These are phyloP conservation scores for Stegana nigrithorax DNA, from an alignment of 2,888 invertebrate genomes.

Conservation along the genomic window DNA sequence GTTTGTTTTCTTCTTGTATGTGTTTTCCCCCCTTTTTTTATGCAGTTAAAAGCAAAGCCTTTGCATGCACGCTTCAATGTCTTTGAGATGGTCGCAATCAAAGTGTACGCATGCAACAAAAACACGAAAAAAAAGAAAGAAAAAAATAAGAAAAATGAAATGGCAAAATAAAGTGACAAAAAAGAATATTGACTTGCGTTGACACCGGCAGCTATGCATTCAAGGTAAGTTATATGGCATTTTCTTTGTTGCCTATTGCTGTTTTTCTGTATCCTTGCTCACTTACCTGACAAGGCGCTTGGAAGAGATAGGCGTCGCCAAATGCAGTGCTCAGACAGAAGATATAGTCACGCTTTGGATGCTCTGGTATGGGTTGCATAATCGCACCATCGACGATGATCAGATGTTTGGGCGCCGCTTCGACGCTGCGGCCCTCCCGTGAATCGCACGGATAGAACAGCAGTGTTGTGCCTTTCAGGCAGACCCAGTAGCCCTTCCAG, in stretches of 20 bases:
- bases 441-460: slow-evolving; percentile 97
- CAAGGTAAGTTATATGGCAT: too few relatives aligned
- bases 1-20: background rate
- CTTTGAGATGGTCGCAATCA: too few relatives aligned
- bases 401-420: slow-evolving; percentile 93
- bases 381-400: slow-evolving; percentile 97
- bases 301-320: slow-evolving; percentile 97
- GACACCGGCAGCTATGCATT: too few relatives aligned
- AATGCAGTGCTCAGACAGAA: slow-evolving; percentile 98
- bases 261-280: background rate
- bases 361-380: slow-evolving; percentile 99
- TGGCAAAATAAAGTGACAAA: too few relatives aligned
- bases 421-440: slow-evolving; percentile 88
- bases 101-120: too few relatives aligned
- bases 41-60: too few relatives aligned
- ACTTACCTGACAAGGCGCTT: slow-evolving; percentile 85
- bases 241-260: background rate
- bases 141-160: too few relatives aligned
- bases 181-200: too few relatives aligned
- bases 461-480: slow-evolving; percentile 94
- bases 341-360: slow-evolving; percentile 96
- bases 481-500: slow-evolving; percentile 99
- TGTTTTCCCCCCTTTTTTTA: too few relatives aligned
- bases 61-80: too few relatives aligned
- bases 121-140: too few relatives aligned